phyloP scores from a whole-genome alignment of 2,888 invertebrate genomes.

The Leptopilina myrica region DNA sequence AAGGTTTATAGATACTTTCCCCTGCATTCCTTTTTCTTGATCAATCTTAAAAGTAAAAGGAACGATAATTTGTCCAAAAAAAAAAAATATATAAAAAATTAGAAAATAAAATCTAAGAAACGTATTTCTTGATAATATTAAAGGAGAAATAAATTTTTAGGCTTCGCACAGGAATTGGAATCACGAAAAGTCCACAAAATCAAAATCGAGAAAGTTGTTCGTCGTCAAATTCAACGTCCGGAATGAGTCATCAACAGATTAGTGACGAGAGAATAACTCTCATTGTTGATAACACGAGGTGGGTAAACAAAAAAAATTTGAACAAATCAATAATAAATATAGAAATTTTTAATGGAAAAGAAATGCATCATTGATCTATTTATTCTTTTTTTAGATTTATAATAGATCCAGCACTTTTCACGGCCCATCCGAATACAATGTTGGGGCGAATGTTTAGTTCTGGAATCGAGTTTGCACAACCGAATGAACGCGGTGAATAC shows the following conservation, averaged over 20 bases:
- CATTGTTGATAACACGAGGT: constrained; percentile 95
- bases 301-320: too few species aligned
- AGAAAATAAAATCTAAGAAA: background rate
- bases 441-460: constrained; percentile 99
- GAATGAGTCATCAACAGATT: constrained; percentile 74
- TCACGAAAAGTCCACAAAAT: constrained; percentile 69
- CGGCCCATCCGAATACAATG: constrained; percentile 98
- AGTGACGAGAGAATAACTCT: constrained; percentile 91
- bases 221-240: constrained; percentile 72
- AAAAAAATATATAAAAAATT: background rate
- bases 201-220: constrained; percentile 67
- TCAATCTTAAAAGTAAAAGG: constrained; percentile 12
- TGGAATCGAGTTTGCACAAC: constrained; percentile 92
- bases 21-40: constrained; percentile 40
- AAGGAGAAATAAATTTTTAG: constrained; percentile 55
- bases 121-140: background rate
- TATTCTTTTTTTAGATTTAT: constrained; percentile 81
- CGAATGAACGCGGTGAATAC: constrained; percentile 97
- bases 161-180: constrained; percentile 67
- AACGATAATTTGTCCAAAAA: constrained; percentile 21
- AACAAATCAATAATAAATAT: background rate
- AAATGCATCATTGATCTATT: background rate
- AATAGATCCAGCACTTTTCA: constrained; percentile 94
- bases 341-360: too few species aligned
- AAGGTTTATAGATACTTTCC: background rate